phyloP scores from a whole-genome alignment of 2,888 invertebrate genomes.

The Eristalis intricaria region DNA sequence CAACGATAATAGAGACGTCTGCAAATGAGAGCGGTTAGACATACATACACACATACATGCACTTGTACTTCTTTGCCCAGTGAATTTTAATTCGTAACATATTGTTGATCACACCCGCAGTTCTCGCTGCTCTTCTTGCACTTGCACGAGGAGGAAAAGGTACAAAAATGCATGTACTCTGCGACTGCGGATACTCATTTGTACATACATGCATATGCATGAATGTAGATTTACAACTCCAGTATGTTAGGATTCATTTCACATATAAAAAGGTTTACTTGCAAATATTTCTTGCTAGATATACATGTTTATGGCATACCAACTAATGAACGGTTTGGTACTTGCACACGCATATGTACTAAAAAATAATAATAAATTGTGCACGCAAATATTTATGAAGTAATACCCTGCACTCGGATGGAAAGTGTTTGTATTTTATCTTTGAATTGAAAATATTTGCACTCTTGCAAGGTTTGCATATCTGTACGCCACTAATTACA shows the following conservation, averaged over 20 bases:
- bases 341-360: background rate
- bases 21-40: background rate
- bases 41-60: background rate
- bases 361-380: conserved; percentile 49
- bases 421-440: conserved; percentile 12
- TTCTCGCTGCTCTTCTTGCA: conserved; percentile 33
- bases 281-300: background rate
- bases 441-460: conserved; percentile 50
- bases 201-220: background rate
- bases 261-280: conserved; percentile 13
- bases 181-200: background rate
- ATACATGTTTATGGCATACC: background rate
- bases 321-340: background rate
- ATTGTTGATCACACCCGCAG: conserved; percentile 67
- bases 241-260: conserved; percentile 28
- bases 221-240: conserved; percentile 27
- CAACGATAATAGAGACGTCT: background rate
- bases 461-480: conserved; percentile 23
- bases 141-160: conserved; percentile 39
- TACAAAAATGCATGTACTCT: conserved; percentile 1
- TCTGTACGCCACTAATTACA: conserved; percentile 53
- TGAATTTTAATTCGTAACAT: conserved; percentile 62
- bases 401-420: conserved; percentile 21
- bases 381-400: conserved; percentile 65
- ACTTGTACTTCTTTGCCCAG: conserved; percentile 32